Evolutionary conservation across 2,888 invertebrate genomes (phyloP), one percentile per base, ranked within the genome.

Genomic region (Catocala fraxini): DNA sequence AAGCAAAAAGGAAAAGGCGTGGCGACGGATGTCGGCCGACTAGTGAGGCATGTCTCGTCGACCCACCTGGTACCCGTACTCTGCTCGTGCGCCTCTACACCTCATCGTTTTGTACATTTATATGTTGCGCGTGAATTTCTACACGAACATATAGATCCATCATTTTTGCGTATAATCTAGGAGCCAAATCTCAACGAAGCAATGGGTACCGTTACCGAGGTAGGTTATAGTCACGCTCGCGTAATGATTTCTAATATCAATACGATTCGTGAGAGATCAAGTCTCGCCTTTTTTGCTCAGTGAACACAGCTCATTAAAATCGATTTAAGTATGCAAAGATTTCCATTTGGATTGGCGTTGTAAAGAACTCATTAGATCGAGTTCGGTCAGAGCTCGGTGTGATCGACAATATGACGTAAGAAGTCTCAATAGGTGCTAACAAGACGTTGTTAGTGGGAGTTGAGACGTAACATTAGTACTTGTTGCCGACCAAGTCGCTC

Each of bases 361-460:
- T 83, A 84, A 83, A 86, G 86, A 87, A 80, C 84, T 87, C 87
- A 86, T 88, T 88, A 89, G 86, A 86, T 83, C 80, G 80, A 77
- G 83, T 81, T 83, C 81, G 82, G 80, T 81, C 78, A 79, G 75
- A 78, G 78, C 73, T 73, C 79, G 71, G 70, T 68, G 78, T 77
- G 80, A 83, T 85, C 75, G 82, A 77, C 82, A 80, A 79, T 83
- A 83, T 89, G 89, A 90, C 88, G 89, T 85, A 87, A 89, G 83
- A 74, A 75, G 71, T 77, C 79, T 86, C 81, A 86, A 88, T 88
- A 89, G 86, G 86, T 88, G 90, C 83, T 89, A 90, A 91, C 89
- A 85, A 91, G 89, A 81, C 64, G 85, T 83, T 79, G 85, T 86
- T 86, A 86, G 83, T 79, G 79, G 74, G 68, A 79, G 75, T 75